Conservation (phyloP, 2,113 vertebrate genomes). For the Phodopus roborovskii region DNA sequence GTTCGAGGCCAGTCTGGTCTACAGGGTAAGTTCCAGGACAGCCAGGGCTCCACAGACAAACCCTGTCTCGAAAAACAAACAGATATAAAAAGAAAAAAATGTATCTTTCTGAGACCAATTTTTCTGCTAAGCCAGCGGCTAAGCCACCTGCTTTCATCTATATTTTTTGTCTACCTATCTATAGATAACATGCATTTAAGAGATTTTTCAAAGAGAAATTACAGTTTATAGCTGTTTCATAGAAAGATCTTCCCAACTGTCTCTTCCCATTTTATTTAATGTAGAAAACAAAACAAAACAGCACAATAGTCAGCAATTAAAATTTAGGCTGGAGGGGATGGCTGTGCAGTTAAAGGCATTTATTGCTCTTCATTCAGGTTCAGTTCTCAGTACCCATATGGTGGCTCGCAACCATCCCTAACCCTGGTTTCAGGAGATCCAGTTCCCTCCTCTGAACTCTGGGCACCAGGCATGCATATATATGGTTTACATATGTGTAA, state of each 20-base stretch:
- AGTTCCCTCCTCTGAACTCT: background rate
- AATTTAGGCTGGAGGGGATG: background rate
- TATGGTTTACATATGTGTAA: background rate
- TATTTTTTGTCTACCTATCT: background rate
- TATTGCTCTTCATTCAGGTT: background rate
- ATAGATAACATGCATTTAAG: conserved; percentile 13
- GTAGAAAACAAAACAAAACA: background rate
- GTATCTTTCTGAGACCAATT: background rate
- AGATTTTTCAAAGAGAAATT: background rate
- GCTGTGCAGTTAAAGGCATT: background rate
- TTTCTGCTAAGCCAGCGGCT: conserved; percentile 4
- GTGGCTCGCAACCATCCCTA: background rate
- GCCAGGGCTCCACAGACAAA: background rate
- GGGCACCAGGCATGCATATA: background rate
- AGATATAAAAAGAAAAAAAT: background rate
- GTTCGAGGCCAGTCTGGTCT: background rate
- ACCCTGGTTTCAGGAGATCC: background rate
- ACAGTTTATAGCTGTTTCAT: background rate
- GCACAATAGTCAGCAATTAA: background rate
- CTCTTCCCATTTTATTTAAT: conserved; percentile 45
- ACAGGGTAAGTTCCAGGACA: background rate
- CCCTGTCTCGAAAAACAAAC: background rate
- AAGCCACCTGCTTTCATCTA: background rate
- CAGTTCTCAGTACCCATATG: background rate
- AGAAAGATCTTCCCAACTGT: conserved; percentile 22